Evolutionary conservation across 2,888 invertebrate species (phyloP).

Genomic region (Ephialtes manifestator): DNA sequence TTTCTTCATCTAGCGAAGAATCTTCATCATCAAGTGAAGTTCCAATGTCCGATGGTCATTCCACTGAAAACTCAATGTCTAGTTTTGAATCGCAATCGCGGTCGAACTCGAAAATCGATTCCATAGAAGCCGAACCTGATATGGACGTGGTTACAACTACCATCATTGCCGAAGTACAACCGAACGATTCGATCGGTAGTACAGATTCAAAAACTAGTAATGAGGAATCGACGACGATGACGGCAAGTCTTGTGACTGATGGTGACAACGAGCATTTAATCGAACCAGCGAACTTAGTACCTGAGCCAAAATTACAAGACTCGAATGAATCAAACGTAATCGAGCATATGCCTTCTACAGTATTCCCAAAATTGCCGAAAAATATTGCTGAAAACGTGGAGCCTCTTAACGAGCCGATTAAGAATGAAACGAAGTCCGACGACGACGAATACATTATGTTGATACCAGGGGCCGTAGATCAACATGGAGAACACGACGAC

Average conservation of each 20-base stretch:
- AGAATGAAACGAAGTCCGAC: slow-evolving; percentile 63
- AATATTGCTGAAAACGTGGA: slow-evolving; percentile 78
- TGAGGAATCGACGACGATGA: slow-evolving; percentile 49
- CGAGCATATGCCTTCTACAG: slow-evolving; percentile 74
- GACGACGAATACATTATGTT: slow-evolving; percentile 74
- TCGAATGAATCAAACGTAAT: slow-evolving; percentile 76
- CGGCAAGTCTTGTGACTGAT: not conserved
- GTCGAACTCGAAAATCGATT: slow-evolving; percentile 25
- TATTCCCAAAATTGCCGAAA: slow-evolving; percentile 77
- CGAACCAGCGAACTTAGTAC: slow-evolving; percentile 12
- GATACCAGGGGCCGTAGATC: slow-evolving; percentile 64
- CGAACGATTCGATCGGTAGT: not conserved
- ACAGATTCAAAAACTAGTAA: slow-evolving; percentile 1
- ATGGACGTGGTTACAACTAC: not conserved
- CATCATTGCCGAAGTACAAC: not conserved
- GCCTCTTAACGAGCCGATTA: slow-evolving; percentile 72
- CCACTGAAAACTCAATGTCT: not conserved
- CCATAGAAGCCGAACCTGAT: slow-evolving; percentile 68
- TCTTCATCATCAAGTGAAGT: slow-evolving; percentile 14
- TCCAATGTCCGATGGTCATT: not conserved
- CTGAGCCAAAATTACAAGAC: slow-evolving; percentile 38
- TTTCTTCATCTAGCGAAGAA: slow-evolving; percentile 67
- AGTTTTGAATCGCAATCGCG: slow-evolving; percentile 27
- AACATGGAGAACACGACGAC: slow-evolving; percentile 55
- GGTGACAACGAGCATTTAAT: slow-evolving; percentile 14